These are phyloP conservation scores for Diadema setosum DNA, from an alignment of 35 echinoderm and acorn worm genomes.

Conservation along the genomic window DNA sequence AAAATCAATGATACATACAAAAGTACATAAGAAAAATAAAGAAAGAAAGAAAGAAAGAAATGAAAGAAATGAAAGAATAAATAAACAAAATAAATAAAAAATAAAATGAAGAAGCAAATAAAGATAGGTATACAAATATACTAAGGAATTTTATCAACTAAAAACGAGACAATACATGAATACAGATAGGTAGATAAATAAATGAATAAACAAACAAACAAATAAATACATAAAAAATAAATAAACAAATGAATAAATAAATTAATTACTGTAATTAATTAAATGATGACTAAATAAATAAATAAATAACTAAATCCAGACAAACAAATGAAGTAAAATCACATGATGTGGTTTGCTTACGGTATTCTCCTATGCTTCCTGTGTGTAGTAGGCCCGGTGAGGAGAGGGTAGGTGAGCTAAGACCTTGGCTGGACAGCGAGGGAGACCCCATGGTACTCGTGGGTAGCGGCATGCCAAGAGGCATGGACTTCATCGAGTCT, in stretches of 20 bases:
- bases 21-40: no score
- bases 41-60: no score
- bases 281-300: neutral
- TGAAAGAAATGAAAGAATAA: no score
- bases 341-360: neutral
- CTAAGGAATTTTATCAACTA: neutral
- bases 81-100: no score
- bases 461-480: conserved; percentile 82
- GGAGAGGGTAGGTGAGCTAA: conserved; percentile 54
- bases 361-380: conserved; percentile 6
- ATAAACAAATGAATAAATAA: neutral
- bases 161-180: neutral
- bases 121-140: no score
- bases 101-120: no score
- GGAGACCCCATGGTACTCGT: conserved; percentile 96
- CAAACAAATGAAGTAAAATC: neutral
- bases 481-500: conserved; percentile 93
- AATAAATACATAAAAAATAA: neutral
- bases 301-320: neutral
- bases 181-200: neutral
- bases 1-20: no score
- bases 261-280: neutral
- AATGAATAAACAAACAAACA: no score
- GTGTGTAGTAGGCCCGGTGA: conserved; percentile 50
- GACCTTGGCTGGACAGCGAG: conserved; percentile 23